These are phyloP conservation scores for Triplophysa rosa DNA, from an alignment of 2,113 vertebrate genomes.

Conservation along the genomic window DNA sequence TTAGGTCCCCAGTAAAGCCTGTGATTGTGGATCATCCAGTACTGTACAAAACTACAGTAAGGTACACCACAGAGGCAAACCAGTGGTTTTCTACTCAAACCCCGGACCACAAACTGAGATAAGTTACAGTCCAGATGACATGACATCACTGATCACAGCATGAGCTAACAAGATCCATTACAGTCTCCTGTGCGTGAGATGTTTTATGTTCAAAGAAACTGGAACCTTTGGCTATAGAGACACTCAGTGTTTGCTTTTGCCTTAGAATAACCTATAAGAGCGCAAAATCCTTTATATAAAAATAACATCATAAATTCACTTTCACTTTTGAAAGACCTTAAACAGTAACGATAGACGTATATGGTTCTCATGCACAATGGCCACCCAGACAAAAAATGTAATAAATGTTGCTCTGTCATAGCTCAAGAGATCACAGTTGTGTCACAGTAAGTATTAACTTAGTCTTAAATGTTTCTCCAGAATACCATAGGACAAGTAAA, in stretches of 20 bases:
- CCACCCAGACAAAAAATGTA: not conserved
- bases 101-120: constrained; percentile 64
- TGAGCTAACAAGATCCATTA: constrained; percentile 10
- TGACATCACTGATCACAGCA: constrained; percentile 1
- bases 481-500: no score
- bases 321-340: not conserved
- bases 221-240: constrained; percentile 3
- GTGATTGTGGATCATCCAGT: constrained; percentile 13
- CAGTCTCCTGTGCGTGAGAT: not conserved
- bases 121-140: constrained; percentile 61
- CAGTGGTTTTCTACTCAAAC: constrained; percentile 52
- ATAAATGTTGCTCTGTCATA: no score
- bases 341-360: constrained; percentile 16
- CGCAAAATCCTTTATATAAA: constrained; percentile 22
- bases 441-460: no score
- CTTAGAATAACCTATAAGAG: not conserved
- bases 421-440: no score
- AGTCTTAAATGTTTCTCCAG: no score
- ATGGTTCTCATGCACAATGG: not conserved
- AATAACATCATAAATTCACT: constrained; percentile 16
- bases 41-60: constrained; percentile 33
- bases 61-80: constrained; percentile 60
- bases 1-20: not conserved
- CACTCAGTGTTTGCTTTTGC: not conserved
- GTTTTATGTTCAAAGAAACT: not conserved